A percentile compares a stretch with the other conserved stretches of the same genome.
Conservation (phyloP, 2,888 invertebrate species). For the Lithophane semibrunnea region DNA sequence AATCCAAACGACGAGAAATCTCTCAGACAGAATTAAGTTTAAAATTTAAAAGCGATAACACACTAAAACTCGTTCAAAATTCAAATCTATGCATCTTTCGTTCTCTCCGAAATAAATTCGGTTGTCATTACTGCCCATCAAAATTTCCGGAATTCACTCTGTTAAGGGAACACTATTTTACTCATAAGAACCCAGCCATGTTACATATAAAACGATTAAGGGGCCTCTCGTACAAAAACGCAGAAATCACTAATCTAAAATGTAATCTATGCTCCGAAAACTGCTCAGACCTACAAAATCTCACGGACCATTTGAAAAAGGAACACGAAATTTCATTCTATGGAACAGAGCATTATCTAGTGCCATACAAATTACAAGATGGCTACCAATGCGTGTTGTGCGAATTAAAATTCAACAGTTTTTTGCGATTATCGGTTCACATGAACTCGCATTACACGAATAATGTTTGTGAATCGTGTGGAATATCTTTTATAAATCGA, state of each 20-base stretch:
- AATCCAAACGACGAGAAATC: background rate
- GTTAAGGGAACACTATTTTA: constrained; percentile 70
- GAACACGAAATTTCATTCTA: constrained; percentile 69
- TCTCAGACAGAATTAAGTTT: constrained; percentile 27
- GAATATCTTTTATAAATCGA: constrained; percentile 73
- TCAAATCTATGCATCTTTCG: constrained; percentile 79
- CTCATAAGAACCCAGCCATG: constrained; percentile 67
- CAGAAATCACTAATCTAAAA: constrained; percentile 75
- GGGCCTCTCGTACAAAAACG: constrained; percentile 73
- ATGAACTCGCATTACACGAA: constrained; percentile 76
- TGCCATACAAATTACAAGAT: constrained; percentile 73
- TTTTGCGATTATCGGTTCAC: constrained; percentile 71
- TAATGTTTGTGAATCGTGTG: constrained; percentile 78
- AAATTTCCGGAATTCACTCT: constrained; percentile 70
- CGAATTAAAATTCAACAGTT: constrained; percentile 69
- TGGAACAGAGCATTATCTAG: constrained; percentile 69
- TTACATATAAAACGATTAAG: constrained; percentile 63
- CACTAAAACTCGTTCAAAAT: constrained; percentile 75
- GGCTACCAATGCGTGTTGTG: constrained; percentile 73
- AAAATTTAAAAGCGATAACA: constrained; percentile 68
- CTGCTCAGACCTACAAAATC: constrained; percentile 62
- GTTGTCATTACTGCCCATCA: constrained; percentile 75
- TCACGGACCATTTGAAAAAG: constrained; percentile 71
- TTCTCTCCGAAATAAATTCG: constrained; percentile 74
- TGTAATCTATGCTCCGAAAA: constrained; percentile 73